Conservation (phyloP, 1,140 invertebrate species). For the Drosophila mauritiana region DNA sequence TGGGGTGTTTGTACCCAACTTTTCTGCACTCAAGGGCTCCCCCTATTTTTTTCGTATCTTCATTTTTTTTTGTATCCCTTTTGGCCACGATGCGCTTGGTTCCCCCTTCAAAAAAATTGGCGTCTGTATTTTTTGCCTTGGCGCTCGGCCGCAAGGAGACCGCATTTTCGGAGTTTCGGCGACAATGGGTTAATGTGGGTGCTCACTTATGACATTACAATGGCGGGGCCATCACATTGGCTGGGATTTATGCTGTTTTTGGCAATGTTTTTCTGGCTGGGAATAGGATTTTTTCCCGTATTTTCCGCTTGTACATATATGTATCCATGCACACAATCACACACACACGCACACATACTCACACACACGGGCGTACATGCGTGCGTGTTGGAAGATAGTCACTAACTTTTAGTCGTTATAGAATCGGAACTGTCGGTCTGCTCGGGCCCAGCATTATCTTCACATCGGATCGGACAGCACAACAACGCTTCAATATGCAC, state of each 20-base stretch:
- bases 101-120: slow-evolving; percentile 41
- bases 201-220: slow-evolving; percentile 12
- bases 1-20: slow-evolving; percentile 3
- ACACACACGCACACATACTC: slow-evolving; percentile 59
- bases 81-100: slow-evolving; percentile 48
- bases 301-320: slow-evolving; percentile 57
- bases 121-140: slow-evolving; percentile 46
- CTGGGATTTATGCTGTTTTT: slow-evolving; percentile 18
- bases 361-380: slow-evolving; percentile 58
- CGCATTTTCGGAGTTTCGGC: slow-evolving; percentile 10
- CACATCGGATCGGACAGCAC: slow-evolving; percentile 34
- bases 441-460: slow-evolving; percentile 63
- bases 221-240: slow-evolving; percentile 2
- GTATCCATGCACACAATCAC: slow-evolving; percentile 48
- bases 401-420: slow-evolving; percentile 73
- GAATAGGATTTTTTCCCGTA: slow-evolving; percentile 46
- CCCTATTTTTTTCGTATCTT: slow-evolving; percentile 14
- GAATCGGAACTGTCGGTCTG: slow-evolving; percentile 50
- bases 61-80: slow-evolving; percentile 40
- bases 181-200: not conserved
- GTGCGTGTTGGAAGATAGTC: slow-evolving; percentile 72
- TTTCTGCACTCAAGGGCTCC: slow-evolving; percentile 27
- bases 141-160: slow-evolving; percentile 28
- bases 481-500: slow-evolving; percentile 68
- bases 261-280: slow-evolving; percentile 35